phyloP scores from a whole-genome alignment of 1,140 invertebrate genomes.

The Epicauta chinensis region DNA sequence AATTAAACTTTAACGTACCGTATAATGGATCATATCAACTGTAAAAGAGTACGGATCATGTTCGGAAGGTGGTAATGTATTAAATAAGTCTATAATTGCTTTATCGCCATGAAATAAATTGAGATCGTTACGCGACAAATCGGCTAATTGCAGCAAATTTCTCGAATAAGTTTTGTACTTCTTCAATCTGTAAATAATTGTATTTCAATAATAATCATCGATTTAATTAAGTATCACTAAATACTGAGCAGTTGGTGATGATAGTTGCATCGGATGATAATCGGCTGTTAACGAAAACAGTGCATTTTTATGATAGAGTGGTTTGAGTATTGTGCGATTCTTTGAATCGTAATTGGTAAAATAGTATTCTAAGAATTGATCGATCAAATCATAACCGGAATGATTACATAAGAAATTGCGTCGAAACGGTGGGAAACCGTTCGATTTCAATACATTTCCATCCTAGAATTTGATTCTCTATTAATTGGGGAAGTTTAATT shows the following conservation, averaged over 20 bases:
- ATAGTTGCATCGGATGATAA: slow-evolving; percentile 42
- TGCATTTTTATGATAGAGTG: slow-evolving; percentile 79
- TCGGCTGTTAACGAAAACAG: slow-evolving; percentile 61
- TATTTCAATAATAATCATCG: too few species aligned
- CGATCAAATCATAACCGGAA: slow-evolving; percentile 58
- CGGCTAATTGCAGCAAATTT: slow-evolving; percentile 34
- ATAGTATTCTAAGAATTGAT: slow-evolving; percentile 74
- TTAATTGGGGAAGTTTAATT: slow-evolving; percentile 3
- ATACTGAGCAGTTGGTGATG: slow-evolving; percentile 30
- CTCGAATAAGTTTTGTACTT: slow-evolving; percentile 30
- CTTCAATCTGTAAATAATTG: slow-evolving; percentile 30
- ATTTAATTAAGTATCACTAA: slow-evolving; percentile 4
- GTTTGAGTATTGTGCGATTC: slow-evolving; percentile 63
- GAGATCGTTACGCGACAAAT: slow-evolving; percentile 30
- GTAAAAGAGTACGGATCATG: slow-evolving; percentile 78
- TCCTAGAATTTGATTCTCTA: slow-evolving; percentile 52
- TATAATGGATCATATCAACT: slow-evolving; percentile 68
- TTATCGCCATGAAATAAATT: slow-evolving; percentile 49
- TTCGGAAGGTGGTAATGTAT: slow-evolving; percentile 65
- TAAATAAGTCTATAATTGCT: slow-evolving; percentile 66
- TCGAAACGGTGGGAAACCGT: slow-evolving; percentile 53
- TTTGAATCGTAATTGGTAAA: slow-evolving; percentile 77
- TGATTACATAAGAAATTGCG: slow-evolving; percentile 61
- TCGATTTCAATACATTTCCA: slow-evolving; percentile 57
- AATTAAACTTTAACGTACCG: slow-evolving; percentile 50